phyloP scores from a whole-genome alignment of 2,888 invertebrate genomes.

The Eueremaeus valkanovi region DNA sequence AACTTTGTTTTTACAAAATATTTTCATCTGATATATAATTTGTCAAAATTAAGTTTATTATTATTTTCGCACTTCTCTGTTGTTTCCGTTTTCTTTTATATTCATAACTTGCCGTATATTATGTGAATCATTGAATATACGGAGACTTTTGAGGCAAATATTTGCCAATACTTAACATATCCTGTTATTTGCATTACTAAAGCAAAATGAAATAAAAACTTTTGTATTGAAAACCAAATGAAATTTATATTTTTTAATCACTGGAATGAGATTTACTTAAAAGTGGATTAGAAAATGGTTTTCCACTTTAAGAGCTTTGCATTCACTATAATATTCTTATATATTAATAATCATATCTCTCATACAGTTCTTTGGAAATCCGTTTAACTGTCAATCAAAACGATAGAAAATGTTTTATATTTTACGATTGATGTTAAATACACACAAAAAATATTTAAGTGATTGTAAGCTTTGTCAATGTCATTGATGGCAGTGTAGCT shows the following conservation, averaged over 20 bases:
- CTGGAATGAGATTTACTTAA: too few species aligned
- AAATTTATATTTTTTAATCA: too few species aligned
- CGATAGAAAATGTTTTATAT: not conserved
- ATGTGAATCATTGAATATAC: not conserved
- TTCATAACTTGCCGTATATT: not conserved
- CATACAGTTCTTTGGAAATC: not conserved
- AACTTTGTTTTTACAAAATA: too few species aligned
- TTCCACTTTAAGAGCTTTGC: not conserved
- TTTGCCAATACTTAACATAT: conserved; percentile 27
- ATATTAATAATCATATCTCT: not conserved
- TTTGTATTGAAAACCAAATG: too few species aligned
- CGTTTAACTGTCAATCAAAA: not conserved
- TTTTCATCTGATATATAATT: not conserved
- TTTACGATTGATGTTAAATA: not conserved
- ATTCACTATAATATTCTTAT: not conserved
- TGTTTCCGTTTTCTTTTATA: conserved; percentile 12
- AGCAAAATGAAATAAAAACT: not conserved
- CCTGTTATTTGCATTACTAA: not conserved
- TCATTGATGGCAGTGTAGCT: too few species aligned
- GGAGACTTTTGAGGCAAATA: conserved; percentile 24
- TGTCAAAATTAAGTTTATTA: conserved; percentile 3
- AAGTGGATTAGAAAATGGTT: too few species aligned
- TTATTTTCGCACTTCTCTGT: conserved; percentile 11
- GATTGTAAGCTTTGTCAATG: not conserved
- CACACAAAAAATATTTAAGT: not conserved